Evolutionary conservation across 2,797 vertebrate species (phyloP), one percentile per base, ranked within the genome.

Genomic region (Dipus sagitta): DNA sequence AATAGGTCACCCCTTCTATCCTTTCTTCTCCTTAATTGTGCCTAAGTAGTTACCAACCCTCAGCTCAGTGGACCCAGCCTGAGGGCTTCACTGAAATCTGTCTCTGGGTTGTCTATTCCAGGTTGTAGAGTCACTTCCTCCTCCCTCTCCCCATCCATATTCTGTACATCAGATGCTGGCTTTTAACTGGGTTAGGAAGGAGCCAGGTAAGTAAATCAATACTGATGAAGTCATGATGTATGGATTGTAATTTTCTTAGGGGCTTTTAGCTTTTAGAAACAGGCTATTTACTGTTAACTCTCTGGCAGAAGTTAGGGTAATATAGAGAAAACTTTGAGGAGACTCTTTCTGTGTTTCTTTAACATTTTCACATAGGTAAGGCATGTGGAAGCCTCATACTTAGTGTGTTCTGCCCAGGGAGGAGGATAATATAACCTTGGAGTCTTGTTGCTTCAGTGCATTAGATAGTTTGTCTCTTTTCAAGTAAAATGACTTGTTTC

Each of bases 131-230:
- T 92, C 23, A 79, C 47, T 67, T 64, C 65, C 91, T 34, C 64
- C 54, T 54, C n/a, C 42, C 64, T 67, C 54, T 80, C 17, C 76
- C 38, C n/a, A 70, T 91, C 84, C 64, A 62, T 92, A 81, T 12
- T 71, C 65, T 80, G 62, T 90, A 74, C 60, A 85, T 62, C 80
- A 82, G 65, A 72, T 15, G n/a, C 67, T 72, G 52, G 85, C 78
- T 93, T 47, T 94, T 74, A 94, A 64, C 21, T 58, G 54, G 47
- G 54, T 81, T 94, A 83, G 81, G 68, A 96, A 78, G 75, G 78
- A 82, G 72, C 75, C 58, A 67, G 77, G 67, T 11, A 62, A 86
- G 28, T 76, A 74, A 92, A 95, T 97, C 94, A 90, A 95, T 95
- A 93, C 3, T 32, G n/a, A 88, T 21, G 67, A 86, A 93, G 26